These are phyloP conservation scores for Cryptocephalus primarius DNA, from an alignment of 2,888 invertebrate genomes.

Conservation along the genomic window DNA sequence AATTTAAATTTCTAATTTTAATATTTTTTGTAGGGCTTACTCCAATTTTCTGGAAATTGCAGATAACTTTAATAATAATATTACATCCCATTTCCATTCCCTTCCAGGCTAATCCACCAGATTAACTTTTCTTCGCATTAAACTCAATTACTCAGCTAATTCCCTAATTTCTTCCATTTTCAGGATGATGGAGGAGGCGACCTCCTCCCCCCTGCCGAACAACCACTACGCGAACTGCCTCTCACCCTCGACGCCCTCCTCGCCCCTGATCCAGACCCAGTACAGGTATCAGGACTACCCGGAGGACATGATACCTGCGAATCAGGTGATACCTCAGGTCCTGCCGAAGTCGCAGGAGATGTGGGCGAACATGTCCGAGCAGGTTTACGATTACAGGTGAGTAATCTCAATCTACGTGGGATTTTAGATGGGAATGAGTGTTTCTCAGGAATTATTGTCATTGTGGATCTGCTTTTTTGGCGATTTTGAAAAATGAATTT, in stretches of 20 bases:
- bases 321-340: slow-evolving; percentile 33
- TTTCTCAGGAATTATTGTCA: no score
- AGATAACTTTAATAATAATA: background rate
- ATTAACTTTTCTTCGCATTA: no score
- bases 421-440: no score
- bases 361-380: slow-evolving; percentile 27
- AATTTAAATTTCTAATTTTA: no score
- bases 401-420: no score
- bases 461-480: no score
- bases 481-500: no score
- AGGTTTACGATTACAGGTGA: slow-evolving; percentile 24
- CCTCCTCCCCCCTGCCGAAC: slow-evolving; percentile 34
- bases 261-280: slow-evolving; percentile 31
- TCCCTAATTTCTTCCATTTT: slow-evolving; percentile 12
- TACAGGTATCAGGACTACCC: slow-evolving; percentile 43
- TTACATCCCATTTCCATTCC: no score
- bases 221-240: slow-evolving; percentile 33
- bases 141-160: background rate
- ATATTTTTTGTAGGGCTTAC: no score
- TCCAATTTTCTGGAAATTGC: no score
- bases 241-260: slow-evolving; percentile 36
- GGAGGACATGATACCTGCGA: slow-evolving; percentile 35
- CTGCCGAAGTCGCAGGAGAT: slow-evolving; percentile 30
- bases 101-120: no score
- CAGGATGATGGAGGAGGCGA: slow-evolving; percentile 36